Conservation (phyloP, 2,797 vertebrate species). For the Malacoraja senta region DNA sequence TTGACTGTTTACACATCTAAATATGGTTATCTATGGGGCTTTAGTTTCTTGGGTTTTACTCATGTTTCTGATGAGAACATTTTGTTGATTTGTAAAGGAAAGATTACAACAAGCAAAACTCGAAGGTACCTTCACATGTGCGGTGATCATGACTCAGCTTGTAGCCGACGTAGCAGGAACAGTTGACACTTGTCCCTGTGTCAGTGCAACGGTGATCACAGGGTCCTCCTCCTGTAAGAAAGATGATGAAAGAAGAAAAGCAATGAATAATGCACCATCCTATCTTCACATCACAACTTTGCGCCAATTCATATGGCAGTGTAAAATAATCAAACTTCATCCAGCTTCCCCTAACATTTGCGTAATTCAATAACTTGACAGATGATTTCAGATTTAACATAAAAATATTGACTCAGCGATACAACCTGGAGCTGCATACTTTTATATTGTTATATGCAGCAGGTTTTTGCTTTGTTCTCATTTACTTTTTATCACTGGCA, state of each 20-base stretch:
- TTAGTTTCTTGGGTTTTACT: neutral
- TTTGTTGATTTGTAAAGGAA: neutral
- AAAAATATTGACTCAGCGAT: neutral
- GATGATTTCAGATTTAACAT: slow-evolving; percentile 11
- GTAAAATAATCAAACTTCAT: neutral
- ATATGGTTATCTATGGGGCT: neutral
- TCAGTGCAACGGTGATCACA: slow-evolving; percentile 77
- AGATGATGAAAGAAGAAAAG: neutral
- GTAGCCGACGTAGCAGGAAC: slow-evolving; percentile 77
- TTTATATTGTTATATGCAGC: neutral
- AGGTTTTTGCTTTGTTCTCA: neutral
- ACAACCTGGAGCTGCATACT: neutral
- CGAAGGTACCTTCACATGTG: slow-evolving; percentile 76
- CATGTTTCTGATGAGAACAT: neutral
- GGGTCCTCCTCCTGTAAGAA: slow-evolving; percentile 64
- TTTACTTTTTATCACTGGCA: neutral
- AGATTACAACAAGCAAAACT: neutral
- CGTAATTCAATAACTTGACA: neutral
- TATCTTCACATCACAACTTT: neutral
- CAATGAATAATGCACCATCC: slow-evolving; percentile 27
- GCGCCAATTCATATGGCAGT: neutral
- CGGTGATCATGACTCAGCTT: slow-evolving; percentile 76
- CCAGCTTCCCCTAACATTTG: neutral
- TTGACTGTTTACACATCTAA: neutral
- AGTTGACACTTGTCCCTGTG: slow-evolving; percentile 64